A percentile compares a stretch with the other conserved stretches of the same genome.
Conservation (phyloP, 2,888 invertebrate species). For the Fragum fragum region DNA sequence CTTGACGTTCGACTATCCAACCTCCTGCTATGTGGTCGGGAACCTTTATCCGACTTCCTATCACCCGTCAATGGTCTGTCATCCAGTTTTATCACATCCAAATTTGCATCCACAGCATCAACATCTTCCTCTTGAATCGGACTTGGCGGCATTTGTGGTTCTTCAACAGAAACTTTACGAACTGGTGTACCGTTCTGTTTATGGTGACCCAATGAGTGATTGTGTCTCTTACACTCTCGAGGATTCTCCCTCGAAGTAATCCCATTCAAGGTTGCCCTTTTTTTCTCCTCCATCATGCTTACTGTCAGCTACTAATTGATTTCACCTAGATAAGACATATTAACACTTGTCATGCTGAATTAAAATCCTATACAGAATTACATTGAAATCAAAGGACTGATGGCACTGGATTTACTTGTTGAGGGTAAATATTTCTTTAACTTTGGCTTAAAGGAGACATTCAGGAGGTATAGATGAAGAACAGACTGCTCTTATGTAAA, state of each 20-base stretch:
- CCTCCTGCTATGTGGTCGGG: constrained; percentile 12
- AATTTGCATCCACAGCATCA: constrained; percentile 17
- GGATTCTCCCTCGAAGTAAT: constrained; percentile 9
- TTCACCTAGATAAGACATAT: neutral
- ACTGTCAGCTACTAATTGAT: constrained; percentile 13
- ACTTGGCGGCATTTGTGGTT: constrained; percentile 39
- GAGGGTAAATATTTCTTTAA: too few species aligned
- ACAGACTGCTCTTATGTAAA: too few species aligned
- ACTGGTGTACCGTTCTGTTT: constrained; percentile 43
- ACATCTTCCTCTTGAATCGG: constrained; percentile 45
- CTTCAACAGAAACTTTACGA: constrained; percentile 37
- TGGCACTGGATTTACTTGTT: too few species aligned
- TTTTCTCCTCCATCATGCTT: constrained; percentile 21
- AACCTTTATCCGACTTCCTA: constrained; percentile 26
- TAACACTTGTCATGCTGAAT: too few species aligned
- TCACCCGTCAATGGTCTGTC: constrained; percentile 45
- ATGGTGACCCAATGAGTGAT: constrained; percentile 21
- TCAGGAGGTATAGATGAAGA: too few species aligned
- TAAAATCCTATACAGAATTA: too few species aligned
- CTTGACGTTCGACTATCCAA: constrained; percentile 9
- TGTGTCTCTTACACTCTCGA: constrained; percentile 25
- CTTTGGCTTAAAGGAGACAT: too few species aligned
- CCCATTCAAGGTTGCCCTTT: neutral
- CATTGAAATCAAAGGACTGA: too few species aligned
- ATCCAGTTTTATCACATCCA: constrained; percentile 51